Conservation (phyloP, 1,140 invertebrate species). For the Temnothorax curvispinosus region DNA sequence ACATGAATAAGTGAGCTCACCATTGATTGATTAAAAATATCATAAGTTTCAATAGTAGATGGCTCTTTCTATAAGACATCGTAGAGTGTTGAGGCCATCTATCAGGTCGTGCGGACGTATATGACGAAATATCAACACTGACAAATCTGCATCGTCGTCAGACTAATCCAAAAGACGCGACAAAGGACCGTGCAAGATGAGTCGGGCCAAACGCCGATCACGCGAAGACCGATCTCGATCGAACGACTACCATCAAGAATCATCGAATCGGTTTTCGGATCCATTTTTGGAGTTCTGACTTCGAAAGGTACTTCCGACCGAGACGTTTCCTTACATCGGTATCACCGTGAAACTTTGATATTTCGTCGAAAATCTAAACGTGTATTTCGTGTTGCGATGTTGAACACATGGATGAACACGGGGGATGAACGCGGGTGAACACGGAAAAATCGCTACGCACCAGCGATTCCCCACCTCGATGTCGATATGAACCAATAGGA, state of each 20-base stretch:
- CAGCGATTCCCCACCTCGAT: background rate
- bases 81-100: slow-evolving; percentile 50
- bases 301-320: background rate
- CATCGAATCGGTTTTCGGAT: slow-evolving; percentile 19
- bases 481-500: slow-evolving; percentile 16
- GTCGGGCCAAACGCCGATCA: slow-evolving; percentile 65
- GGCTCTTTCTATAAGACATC: slow-evolving; percentile 29
- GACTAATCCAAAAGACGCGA: slow-evolving; percentile 43
- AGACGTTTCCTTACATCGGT: background rate
- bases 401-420: background rate
- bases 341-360: background rate
- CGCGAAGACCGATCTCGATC: slow-evolving; percentile 55
- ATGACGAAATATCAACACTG: slow-evolving; percentile 44
- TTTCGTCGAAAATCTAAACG: background rate
- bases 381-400: background rate
- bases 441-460: background rate
- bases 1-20: slow-evolving; percentile 14
- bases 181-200: slow-evolving; percentile 24
- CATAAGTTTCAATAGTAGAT: slow-evolving; percentile 35
- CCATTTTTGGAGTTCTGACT: background rate
- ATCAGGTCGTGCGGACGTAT: slow-evolving; percentile 16
- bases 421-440: slow-evolving; percentile 3
- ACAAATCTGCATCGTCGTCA: slow-evolving; percentile 32
- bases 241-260: background rate
- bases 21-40: slow-evolving; percentile 41